These are phyloP conservation scores for Brachystomella parvula DNA, from an alignment of 1,140 invertebrate genomes.

Conservation along the genomic window DNA sequence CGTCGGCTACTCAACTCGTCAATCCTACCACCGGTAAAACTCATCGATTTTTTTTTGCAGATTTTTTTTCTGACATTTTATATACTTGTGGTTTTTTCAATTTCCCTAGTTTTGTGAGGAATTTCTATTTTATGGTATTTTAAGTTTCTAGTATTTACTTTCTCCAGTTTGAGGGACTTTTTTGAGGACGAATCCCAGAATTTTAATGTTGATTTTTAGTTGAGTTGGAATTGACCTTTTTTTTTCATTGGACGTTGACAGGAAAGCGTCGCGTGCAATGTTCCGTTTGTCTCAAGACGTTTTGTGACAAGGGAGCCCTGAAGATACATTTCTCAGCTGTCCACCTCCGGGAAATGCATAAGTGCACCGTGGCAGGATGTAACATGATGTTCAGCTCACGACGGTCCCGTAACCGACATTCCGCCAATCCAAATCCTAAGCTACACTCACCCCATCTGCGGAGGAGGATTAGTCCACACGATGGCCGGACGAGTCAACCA, in stretches of 20 bases:
- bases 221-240: not conserved
- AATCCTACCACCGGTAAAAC: slow-evolving; percentile 70
- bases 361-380: slow-evolving; percentile 96
- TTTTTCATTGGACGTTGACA: slow-evolving; percentile 39
- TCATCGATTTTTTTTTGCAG: not conserved
- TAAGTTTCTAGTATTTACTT: too few species aligned
- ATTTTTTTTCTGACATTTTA: too few species aligned
- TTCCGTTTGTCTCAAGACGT: slow-evolving; percentile 96
- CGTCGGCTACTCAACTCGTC: slow-evolving; percentile 41
- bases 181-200: not conserved
- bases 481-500: slow-evolving; percentile 60
- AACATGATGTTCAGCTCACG: slow-evolving; percentile 96
- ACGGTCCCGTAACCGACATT: slow-evolving; percentile 89
- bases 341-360: slow-evolving; percentile 97
- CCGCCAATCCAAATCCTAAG: slow-evolving; percentile 97
- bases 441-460: slow-evolving; percentile 88
- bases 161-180: too few species aligned
- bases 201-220: not conserved
- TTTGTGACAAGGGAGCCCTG: slow-evolving; percentile 98
- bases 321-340: slow-evolving; percentile 99
- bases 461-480: slow-evolving; percentile 84
- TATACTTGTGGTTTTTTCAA: too few species aligned
- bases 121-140: too few species aligned
- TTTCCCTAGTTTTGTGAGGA: too few species aligned
- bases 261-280: slow-evolving; percentile 96